These are phyloP conservation scores for Neuroterus valhalla DNA, from an alignment of 1,140 invertebrate species.

Conservation along the genomic window DNA sequence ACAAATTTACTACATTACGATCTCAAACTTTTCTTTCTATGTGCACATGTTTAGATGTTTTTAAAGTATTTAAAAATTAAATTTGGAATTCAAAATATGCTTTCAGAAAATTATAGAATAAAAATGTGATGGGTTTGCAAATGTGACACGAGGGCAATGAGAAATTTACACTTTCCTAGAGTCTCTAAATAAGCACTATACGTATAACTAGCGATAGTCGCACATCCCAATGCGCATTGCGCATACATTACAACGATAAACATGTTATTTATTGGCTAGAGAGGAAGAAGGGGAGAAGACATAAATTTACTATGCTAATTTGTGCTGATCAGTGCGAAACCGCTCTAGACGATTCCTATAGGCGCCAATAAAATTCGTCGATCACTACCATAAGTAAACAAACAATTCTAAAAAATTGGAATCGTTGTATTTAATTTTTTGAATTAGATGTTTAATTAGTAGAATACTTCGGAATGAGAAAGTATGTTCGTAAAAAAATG, in stretches of 20 bases:
- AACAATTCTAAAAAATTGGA: not conserved
- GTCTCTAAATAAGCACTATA: conserved; percentile 39
- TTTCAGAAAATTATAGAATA: no score
- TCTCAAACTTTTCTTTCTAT: no score
- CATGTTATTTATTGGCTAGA: conserved; percentile 76
- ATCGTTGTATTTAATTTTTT: not conserved
- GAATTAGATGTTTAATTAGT: no score
- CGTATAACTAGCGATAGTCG: conserved; percentile 60
- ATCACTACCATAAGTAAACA: conserved; percentile 33
- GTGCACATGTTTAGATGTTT: no score
- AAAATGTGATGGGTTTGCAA: no score
- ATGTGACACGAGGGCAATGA: conserved; percentile 3
- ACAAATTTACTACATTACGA: no score
- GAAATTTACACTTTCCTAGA: conserved; percentile 26
- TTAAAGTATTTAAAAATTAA: no score
- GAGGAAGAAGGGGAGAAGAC: conserved; percentile 58
- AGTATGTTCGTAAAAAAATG: no score
- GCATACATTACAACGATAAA: conserved; percentile 76
- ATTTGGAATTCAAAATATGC: no score
- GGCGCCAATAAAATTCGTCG: conserved; percentile 64
- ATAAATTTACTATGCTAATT: conserved; percentile 75
- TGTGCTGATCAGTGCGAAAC: conserved; percentile 71
- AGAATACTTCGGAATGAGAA: no score
- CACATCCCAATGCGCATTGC: conserved; percentile 65
- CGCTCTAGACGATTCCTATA: conserved; percentile 58